Conservation (phyloP, 2,797 vertebrate genomes). For the Leptatherina wallacei region DNA sequence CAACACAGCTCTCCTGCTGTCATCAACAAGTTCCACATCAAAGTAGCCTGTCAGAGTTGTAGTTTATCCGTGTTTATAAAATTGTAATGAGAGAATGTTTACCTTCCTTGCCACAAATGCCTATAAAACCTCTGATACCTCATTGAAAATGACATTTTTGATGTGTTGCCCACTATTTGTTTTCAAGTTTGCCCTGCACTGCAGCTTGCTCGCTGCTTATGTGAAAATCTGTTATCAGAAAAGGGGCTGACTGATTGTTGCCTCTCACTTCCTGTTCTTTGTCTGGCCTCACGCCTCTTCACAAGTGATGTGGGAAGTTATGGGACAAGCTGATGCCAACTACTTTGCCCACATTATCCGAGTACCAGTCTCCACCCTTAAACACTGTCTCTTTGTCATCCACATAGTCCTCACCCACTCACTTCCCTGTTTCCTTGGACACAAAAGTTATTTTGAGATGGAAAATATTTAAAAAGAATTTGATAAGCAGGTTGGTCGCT, state of each 20-base stretch:
- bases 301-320: conserved; percentile 54
- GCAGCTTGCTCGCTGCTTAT: conserved; percentile 24
- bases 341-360: conserved; percentile 62
- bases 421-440: conserved; percentile 37
- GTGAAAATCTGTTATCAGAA: conserved; percentile 63
- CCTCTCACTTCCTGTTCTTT: conserved; percentile 82
- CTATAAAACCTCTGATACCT: neutral
- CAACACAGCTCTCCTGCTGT: conserved; percentile 1
- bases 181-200: neutral
- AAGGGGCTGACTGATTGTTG: conserved; percentile 34
- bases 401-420: conserved; percentile 46
- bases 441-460: conserved; percentile 27
- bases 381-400: conserved; percentile 63
- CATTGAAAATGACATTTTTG: conserved; percentile 11
- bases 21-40: conserved; percentile 8
- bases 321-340: conserved; percentile 53
- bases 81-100: neutral
- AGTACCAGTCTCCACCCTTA: conserved; percentile 45
- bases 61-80: conserved; percentile 4
- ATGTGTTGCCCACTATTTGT: conserved; percentile 24
- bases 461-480: neutral
- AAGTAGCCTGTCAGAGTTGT: neutral
- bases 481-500: neutral
- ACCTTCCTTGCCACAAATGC: neutral
- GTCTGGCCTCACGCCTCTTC: conserved; percentile 79